Evolutionary conservation across 2,888 invertebrate genomes (phyloP).

Genomic region (Drosophila colorata): DNA sequence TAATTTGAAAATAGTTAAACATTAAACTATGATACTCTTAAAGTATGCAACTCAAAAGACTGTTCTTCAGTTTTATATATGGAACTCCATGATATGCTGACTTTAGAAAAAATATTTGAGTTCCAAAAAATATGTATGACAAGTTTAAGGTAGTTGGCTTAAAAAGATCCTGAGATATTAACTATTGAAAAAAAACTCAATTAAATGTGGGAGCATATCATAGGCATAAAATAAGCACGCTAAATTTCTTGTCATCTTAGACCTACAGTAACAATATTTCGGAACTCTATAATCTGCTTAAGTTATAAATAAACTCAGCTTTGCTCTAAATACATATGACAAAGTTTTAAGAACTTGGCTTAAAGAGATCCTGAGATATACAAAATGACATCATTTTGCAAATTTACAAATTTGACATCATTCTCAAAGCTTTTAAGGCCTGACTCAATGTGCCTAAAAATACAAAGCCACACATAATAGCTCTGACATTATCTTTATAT

Average conservation of each 20-base stretch:
- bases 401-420: conserved; percentile 23
- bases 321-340: neutral
- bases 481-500: conserved; percentile 23
- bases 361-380: conserved; percentile 6
- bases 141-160: neutral
- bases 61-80: neutral
- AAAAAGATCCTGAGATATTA: neutral
- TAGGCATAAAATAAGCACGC: no score
- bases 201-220: no score
- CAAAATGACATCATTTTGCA: conserved; percentile 12
- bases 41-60: no score
- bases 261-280: no score
- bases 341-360: neutral
- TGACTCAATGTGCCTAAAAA: neutral
- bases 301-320: neutral
- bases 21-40: no score
- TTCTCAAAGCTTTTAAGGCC: neutral
- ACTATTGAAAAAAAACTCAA: no score
- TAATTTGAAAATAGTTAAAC: no score
- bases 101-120: neutral
- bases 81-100: neutral
- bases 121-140: neutral
- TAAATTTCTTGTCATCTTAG: no score
- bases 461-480: neutral
- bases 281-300: neutral